Base-by-base conservation (phyloP, 2,797 vertebrate species). In the Mallotus villosus region DNA sequence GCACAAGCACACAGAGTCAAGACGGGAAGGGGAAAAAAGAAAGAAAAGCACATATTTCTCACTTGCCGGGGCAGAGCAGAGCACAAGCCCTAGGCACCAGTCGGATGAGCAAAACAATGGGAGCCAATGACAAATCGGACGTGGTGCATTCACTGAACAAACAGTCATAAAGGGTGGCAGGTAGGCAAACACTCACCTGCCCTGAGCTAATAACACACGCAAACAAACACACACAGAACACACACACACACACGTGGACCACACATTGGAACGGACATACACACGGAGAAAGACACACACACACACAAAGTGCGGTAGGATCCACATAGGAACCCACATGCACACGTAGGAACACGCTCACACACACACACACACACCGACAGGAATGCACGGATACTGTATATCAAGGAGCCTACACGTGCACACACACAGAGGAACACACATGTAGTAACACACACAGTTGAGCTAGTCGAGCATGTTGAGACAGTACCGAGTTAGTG, bases 101-200 rank as follows among this genome's bases (percentile, higher is more conserved):
- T 70, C 27, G 76, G 83, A 88, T 88, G 85, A 86, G 80, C 67
- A 7, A 61, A 84, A 91, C 83, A 89, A 89, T 82, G 75, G 79
- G 67, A 85, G 76, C 74, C 82, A 80, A 85, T 87, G 89, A 92
- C 81, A 89, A 89, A 90, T 91, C 84, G 80, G 90, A 89, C 77
- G 57, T 71, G 83, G 83, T 79, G 84, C 87, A 88, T 90, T 91
- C 87, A 86, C 87, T 87, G 70, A 72, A 83, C 84, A 89, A 89
- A 89, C 86, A 89, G 77, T 85, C 83, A 87, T 89, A 84, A 79
- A 86, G 72, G 66, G 72, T 86, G 87, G 89, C 85, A 81, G 87
- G 86, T 82, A 83, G 77, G 80, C 83, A 92, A 92, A 92, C 85
- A 91, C 85, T 91, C 87, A 89, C 88, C 89, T 90, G 87, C 89